phyloP scores from a whole-genome alignment of 1,140 invertebrate genomes.

The Pentalonia nigronervosa region DNA sequence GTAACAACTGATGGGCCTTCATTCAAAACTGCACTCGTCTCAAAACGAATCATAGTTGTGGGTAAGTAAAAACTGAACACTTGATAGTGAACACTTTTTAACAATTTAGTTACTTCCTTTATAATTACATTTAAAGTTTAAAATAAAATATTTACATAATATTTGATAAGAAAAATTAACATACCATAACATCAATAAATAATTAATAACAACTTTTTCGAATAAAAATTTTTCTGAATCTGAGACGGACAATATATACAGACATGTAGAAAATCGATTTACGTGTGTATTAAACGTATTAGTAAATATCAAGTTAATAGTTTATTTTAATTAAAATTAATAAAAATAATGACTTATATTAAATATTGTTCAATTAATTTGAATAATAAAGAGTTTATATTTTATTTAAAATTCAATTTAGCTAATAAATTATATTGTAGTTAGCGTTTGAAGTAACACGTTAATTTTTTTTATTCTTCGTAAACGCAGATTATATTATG shows the following conservation, averaged over 20 bases:
- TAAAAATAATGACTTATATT: neutral
- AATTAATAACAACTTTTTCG: neutral
- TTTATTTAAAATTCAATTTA: neutral
- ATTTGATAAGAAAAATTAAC: neutral
- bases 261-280: neutral
- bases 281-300: neutral
- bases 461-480: neutral
- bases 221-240: neutral
- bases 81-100: neutral
- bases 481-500: neutral
- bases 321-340: neutral
- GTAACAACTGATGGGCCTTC: slow-evolving; percentile 81
- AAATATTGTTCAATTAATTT: no score
- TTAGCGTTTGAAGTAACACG: neutral
- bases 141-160: neutral
- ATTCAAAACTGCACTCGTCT: slow-evolving; percentile 65
- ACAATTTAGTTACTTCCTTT: neutral
- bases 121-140: neutral
- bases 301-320: neutral
- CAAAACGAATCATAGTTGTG: slow-evolving; percentile 61
- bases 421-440: neutral
- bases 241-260: neutral
- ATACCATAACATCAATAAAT: neutral
- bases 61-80: slow-evolving; percentile 59
- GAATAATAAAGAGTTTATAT: neutral